Conservation (phyloP, 2,797 vertebrate genomes). For the Euthynnus affinis region DNA sequence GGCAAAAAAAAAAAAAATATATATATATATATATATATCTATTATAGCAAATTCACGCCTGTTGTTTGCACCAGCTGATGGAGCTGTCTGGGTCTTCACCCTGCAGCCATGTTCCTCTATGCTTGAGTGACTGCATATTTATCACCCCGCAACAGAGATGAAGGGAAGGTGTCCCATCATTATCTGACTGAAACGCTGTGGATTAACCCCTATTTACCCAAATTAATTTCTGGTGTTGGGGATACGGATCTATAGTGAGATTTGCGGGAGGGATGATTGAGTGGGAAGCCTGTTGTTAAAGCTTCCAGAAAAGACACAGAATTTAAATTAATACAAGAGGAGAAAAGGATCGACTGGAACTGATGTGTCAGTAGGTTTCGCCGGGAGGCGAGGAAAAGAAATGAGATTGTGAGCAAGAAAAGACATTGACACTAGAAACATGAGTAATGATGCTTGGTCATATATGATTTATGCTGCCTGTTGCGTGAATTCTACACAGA, state of each 20-base stretch:
- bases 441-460: background rate
- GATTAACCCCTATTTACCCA: background rate
- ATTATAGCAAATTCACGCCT: conserved; percentile 9
- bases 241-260: background rate
- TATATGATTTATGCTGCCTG: background rate
- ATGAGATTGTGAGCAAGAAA: background rate
- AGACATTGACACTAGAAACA: background rate
- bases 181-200: background rate
- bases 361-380: too few relatives aligned
- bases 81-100: conserved; percentile 20
- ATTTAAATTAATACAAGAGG: too few relatives aligned
- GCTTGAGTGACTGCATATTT: conserved; percentile 35
- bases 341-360: background rate
- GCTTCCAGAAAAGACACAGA: background rate
- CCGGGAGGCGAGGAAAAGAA: background rate
- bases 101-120: conserved; percentile 41
- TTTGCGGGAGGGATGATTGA: background rate
- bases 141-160: conserved; percentile 26
- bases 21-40: too few relatives aligned
- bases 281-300: background rate
- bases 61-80: conserved; percentile 29
- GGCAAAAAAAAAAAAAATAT: background rate
- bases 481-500: background rate
- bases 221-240: background rate
- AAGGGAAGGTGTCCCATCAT: conserved; percentile 13